phyloP scores from a whole-genome alignment of 2,113 vertebrate species.

The Fukomys damarensis region DNA sequence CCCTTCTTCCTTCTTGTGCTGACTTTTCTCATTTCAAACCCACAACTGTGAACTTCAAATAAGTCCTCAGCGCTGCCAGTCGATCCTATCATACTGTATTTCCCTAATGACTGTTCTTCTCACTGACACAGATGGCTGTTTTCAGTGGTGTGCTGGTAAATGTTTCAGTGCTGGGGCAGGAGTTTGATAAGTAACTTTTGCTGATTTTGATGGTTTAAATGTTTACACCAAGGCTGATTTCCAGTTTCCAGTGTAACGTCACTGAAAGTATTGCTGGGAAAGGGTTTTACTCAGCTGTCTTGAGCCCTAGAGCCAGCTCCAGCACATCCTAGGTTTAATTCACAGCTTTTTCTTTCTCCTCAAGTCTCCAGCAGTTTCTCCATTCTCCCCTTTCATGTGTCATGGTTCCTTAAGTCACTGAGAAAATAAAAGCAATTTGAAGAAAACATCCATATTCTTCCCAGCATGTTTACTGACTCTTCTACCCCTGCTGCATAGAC shows the following conservation, averaged over 20 bases:
- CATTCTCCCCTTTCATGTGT: background rate
- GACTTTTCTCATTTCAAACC: background rate
- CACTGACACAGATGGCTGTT: background rate
- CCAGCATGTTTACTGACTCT: accelerated
- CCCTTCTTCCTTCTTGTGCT: background rate
- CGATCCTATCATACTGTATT: background rate
- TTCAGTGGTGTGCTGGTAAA: background rate
- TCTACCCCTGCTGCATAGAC: accelerated
- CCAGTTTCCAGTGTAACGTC: background rate
- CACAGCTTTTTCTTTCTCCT: background rate
- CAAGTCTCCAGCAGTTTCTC: background rate
- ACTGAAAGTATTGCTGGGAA: background rate
- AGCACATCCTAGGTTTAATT: background rate
- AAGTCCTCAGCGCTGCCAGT: background rate
- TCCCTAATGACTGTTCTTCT: background rate
- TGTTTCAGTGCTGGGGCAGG: background rate
- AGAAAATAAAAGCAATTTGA: background rate
- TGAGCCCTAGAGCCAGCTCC: background rate
- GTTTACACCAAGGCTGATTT: background rate
- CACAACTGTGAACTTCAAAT: background rate
- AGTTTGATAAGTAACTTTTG: background rate
- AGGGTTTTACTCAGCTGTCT: background rate
- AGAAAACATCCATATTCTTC: background rate
- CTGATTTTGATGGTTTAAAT: background rate
- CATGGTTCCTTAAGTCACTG: background rate